Percentiles rank a stretch among this genome's conserved stretches.
phyloP scores from a whole-genome alignment of 2,797 vertebrate genomes.

The Silurus lanzhouensis region DNA sequence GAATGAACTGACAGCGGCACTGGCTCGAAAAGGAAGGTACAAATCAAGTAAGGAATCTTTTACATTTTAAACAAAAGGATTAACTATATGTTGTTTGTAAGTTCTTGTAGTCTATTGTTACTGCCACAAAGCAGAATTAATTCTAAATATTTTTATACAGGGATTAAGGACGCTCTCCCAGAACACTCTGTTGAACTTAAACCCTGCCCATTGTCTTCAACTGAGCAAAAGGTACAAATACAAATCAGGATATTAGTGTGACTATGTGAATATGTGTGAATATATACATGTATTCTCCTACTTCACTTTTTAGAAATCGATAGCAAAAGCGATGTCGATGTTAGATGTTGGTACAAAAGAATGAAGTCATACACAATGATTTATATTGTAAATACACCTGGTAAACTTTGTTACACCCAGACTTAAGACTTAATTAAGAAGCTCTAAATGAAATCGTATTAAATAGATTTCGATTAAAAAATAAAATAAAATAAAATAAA shows the following conservation, averaged over 20 bases:
- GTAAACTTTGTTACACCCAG: not conserved
- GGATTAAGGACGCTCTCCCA: conserved; percentile 15
- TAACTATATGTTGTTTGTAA: too few species aligned
- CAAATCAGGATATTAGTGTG: not conserved
- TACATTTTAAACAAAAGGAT: not conserved
- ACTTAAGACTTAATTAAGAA: not conserved
- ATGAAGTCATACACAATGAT: not conserved
- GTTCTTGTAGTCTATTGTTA: not conserved
- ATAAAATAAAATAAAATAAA: too few species aligned
- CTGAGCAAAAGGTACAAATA: conserved; percentile 40
- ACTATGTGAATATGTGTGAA: not conserved
- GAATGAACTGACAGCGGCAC: conserved; percentile 79
- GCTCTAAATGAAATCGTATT: not conserved
- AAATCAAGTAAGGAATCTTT: conserved; percentile 74
- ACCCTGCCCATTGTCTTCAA: not conserved
- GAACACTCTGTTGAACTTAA: conserved; percentile 2
- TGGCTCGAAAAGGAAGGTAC: conserved; percentile 81
- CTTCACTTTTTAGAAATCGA: not conserved
- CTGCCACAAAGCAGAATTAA: not conserved
- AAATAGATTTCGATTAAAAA: not conserved
- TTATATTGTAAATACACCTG: not conserved
- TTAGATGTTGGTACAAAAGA: not conserved
- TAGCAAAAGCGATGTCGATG: not conserved
- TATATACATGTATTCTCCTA: not conserved
- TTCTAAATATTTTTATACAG: conserved; percentile 11